These are phyloP conservation scores for Rhagologus leucostigma DNA, from an alignment of 2,113 vertebrate genomes.

Conservation along the genomic window DNA sequence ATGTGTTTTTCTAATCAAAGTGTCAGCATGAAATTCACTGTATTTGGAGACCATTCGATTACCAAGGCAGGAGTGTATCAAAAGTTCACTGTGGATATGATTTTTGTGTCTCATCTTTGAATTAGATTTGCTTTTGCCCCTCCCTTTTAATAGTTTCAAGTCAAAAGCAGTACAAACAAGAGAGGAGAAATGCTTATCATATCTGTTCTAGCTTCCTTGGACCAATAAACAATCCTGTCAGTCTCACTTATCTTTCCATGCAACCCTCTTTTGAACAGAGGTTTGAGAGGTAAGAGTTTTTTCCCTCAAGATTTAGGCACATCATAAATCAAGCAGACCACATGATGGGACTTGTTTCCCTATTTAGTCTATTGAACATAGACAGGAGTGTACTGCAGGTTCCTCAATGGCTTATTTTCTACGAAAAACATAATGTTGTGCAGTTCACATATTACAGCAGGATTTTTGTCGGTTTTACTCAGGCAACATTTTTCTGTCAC, in stretches of 20 bases:
- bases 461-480: not conserved
- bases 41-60: constrained; percentile 27
- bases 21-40: constrained; percentile 30
- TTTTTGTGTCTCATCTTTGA: constrained; percentile 41
- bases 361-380: constrained; percentile 23
- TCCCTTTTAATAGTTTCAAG: constrained; percentile 40
- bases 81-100: constrained; percentile 19
- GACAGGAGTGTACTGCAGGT: not conserved
- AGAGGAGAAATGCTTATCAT: not conserved
- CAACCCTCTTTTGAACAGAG: constrained; percentile 52
- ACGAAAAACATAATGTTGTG: not conserved
- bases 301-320: constrained; percentile 39
- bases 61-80: not conserved
- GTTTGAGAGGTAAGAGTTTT: constrained; percentile 33
- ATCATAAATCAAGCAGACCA: constrained; percentile 68
- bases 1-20: constrained; percentile 47
- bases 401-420: constrained; percentile 11
- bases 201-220: constrained; percentile 17
- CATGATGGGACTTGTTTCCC: constrained; percentile 32
- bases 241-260: constrained; percentile 41
- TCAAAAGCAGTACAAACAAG: constrained; percentile 25
- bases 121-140: not conserved
- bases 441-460: not conserved
- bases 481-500: not conserved
- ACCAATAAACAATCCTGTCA: not conserved